These are phyloP conservation scores for Apostichopus parvimensis DNA, from an alignment of 35 echinoderm and acorn worm species.

Conservation along the genomic window DNA sequence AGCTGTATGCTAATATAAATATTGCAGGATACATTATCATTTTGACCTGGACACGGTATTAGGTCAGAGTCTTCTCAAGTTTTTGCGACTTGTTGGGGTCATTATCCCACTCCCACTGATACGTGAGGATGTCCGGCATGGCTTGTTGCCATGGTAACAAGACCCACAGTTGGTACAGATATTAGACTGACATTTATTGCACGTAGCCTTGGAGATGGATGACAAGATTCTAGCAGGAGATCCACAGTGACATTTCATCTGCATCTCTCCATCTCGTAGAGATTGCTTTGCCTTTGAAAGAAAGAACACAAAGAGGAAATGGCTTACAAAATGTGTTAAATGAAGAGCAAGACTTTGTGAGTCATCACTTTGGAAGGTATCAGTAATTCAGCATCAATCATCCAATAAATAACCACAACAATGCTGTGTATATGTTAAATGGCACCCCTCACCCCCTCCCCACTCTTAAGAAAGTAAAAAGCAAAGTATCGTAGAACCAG, in stretches of 20 bases:
- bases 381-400: no score
- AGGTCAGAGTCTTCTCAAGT: conserved; percentile 61
- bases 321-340: no score
- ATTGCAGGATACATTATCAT: no score
- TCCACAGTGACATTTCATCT: conserved; percentile 58
- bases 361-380: no score
- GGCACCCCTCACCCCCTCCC: no score
- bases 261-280: conserved; percentile 14
- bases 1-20: no score
- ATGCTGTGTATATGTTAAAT: no score
- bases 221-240: conserved; percentile 68
- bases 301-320: not conserved
- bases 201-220: conserved; percentile 51
- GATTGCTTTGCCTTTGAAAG: conserved; percentile 32
- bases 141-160: conserved; percentile 55
- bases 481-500: no score
- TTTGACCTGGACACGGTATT: not conserved
- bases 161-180: conserved; percentile 80
- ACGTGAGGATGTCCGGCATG: conserved; percentile 33
- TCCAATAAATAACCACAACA: no score
- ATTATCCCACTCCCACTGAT: conserved; percentile 48
- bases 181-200: conserved; percentile 67
- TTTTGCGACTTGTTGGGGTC: conserved; percentile 73
- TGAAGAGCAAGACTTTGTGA: not conserved
- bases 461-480: no score